Evolutionary conservation across 2,797 vertebrate species (phyloP).

Genomic region (Apogon hyalosoma): DNA sequence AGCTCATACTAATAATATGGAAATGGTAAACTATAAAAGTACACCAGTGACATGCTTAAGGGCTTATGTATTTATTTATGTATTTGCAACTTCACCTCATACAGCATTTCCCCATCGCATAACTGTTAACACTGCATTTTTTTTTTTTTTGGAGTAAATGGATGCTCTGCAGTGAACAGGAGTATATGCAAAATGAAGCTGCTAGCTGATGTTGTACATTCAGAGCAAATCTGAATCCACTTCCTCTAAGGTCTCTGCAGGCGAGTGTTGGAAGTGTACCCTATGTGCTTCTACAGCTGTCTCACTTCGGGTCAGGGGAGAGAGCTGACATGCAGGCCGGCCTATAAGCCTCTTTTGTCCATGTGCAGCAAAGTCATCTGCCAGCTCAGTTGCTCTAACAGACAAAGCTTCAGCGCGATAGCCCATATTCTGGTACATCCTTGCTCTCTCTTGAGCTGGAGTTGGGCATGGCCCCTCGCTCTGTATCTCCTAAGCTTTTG

Average conservation of each 20-base stretch:
- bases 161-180: constrained; percentile 30
- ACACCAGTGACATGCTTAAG: constrained; percentile 68
- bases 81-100: constrained; percentile 76
- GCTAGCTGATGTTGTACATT: constrained; percentile 51
- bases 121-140: constrained; percentile 79
- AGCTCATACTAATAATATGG: constrained; percentile 70
- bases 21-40: constrained; percentile 67
- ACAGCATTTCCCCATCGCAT: constrained; percentile 63
- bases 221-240: constrained; percentile 63
- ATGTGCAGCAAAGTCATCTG: constrained; percentile 79
- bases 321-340: constrained; percentile 73
- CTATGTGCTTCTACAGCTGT: constrained; percentile 59
- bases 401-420: constrained; percentile 77
- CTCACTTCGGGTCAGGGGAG: constrained; percentile 45
- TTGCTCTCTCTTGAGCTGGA: constrained; percentile 61
- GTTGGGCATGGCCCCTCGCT: constrained; percentile 60
- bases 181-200: constrained; percentile 55
- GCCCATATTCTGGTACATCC: constrained; percentile 64
- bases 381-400: constrained; percentile 77
- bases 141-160: constrained; percentile 49
- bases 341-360: constrained; percentile 79
- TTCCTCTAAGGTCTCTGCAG: constrained; percentile 61
- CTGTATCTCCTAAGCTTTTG: constrained; percentile 60
- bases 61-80: constrained; percentile 81
- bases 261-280: constrained; percentile 56